A percentile compares a stretch with the other conserved stretches of the same genome.
Evolutionary conservation across 2,113 vertebrate genomes (phyloP).

Genomic region (Rhipidura dahli): DNA sequence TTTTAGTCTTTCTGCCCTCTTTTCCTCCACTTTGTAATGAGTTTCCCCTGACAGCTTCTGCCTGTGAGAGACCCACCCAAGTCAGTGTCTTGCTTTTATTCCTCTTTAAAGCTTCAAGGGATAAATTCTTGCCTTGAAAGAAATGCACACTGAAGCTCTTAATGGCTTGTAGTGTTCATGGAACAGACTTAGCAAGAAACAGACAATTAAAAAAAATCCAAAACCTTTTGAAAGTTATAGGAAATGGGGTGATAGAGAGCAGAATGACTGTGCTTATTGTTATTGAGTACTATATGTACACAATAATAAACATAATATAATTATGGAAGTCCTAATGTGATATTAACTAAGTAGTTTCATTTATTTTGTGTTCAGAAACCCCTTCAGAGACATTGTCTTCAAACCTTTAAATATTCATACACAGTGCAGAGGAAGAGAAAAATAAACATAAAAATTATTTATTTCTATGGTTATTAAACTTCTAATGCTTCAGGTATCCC

Average conservation of each 20-base stretch:
- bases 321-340: not conserved
- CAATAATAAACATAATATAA: not conserved
- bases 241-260: not conserved
- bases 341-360: not conserved
- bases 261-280: not conserved
- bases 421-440: not conserved
- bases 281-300: not conserved
- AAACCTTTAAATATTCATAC: not conserved
- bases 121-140: not conserved
- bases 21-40: not conserved
- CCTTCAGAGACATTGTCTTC: not conserved
- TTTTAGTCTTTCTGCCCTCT: not conserved
- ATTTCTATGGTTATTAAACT: not conserved
- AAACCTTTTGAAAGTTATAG: not conserved
- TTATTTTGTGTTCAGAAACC: not conserved
- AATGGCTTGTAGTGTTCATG: not conserved
- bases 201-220: not conserved
- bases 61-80: not conserved
- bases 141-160: not conserved
- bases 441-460: not conserved
- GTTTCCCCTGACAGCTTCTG: not conserved
- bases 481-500: not conserved
- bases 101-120: not conserved
- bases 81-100: not conserved
- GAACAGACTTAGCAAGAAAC: not conserved